phyloP scores from a whole-genome alignment of 2,888 invertebrate genomes.

The Rhagonycha lutea region DNA sequence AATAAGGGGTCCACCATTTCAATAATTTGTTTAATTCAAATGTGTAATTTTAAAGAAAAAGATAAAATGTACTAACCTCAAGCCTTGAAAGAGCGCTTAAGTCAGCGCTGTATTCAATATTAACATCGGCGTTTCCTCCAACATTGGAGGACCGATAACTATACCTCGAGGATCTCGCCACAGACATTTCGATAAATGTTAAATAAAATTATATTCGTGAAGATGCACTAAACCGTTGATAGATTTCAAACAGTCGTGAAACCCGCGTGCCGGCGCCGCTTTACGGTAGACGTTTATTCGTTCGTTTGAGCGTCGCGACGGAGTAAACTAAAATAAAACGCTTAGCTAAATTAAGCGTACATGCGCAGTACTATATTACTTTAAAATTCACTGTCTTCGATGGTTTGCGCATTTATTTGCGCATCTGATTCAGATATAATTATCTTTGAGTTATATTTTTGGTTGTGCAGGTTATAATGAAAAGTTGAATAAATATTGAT shows the following conservation, averaged over 20 bases:
- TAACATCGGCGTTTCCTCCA: conserved; percentile 81
- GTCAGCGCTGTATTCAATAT: conserved; percentile 94
- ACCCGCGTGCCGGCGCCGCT: conserved; percentile 61
- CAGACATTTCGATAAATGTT: conserved; percentile 41
- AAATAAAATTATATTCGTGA: conserved; percentile 5
- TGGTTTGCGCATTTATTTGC: conserved; percentile 33
- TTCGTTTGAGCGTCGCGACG: conserved; percentile 63
- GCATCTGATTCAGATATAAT: conserved; percentile 46
- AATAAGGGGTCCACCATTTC: neutral
- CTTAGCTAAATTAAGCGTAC: conserved; percentile 36
- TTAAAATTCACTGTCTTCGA: conserved; percentile 19
- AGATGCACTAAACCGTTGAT: conserved; percentile 51
- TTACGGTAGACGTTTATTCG: conserved; percentile 63
- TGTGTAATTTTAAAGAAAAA: neutral
- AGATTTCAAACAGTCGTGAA: conserved; percentile 49
- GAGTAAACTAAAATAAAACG: conserved; percentile 47
- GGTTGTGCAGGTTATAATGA: conserved; percentile 2
- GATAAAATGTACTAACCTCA: conserved; percentile 70
- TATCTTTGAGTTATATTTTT: conserved; percentile 46
- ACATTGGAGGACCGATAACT: conserved; percentile 87
- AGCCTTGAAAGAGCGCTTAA: conserved; percentile 92
- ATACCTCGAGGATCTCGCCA: conserved; percentile 83
- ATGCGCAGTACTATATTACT: conserved; percentile 36
- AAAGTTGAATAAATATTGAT: neutral
- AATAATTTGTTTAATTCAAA: neutral